Evolutionary conservation across 2,888 invertebrate species (phyloP).

Genomic region (Eupithecia vulgata): DNA sequence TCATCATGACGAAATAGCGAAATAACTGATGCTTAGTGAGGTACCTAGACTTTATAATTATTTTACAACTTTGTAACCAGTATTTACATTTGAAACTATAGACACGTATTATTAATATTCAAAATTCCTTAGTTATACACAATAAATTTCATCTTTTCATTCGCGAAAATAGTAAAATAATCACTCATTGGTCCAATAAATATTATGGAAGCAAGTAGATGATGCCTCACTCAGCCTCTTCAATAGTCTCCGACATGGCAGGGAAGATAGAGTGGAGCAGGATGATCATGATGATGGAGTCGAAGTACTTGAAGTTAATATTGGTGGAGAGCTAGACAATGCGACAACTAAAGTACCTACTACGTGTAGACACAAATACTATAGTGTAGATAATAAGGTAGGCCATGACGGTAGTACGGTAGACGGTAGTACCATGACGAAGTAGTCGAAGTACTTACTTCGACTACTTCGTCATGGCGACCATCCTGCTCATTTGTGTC

Average conservation of each 20-base stretch:
- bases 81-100: too few relatives aligned
- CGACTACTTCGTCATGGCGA: slow-evolving; percentile 98
- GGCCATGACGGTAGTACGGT: too few relatives aligned
- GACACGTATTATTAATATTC: too few relatives aligned
- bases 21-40: slow-evolving; percentile 94
- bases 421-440: too few relatives aligned
- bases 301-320: slow-evolving; percentile 90
- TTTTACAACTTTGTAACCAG: too few relatives aligned
- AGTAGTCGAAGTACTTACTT: too few relatives aligned
- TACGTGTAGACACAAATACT: neutral
- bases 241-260: slow-evolving; percentile 96
- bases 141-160: too few relatives aligned
- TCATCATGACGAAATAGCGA: slow-evolving; percentile 98
- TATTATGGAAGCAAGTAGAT: too few relatives aligned
- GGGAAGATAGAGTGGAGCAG: slow-evolving; percentile 98
- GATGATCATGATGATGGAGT: slow-evolving; percentile 98
- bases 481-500: slow-evolving; percentile 98
- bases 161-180: too few relatives aligned
- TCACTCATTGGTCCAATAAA: too few relatives aligned
- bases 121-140: too few relatives aligned
- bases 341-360: neutral
- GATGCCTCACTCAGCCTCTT: slow-evolving; percentile 73
- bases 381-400: neutral
- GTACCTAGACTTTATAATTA: too few relatives aligned
- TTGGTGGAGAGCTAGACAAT: slow-evolving; percentile 84